Evolutionary conservation across 2,797 vertebrate species (phyloP).

Genomic region (Rhyacichthys aspro): DNA sequence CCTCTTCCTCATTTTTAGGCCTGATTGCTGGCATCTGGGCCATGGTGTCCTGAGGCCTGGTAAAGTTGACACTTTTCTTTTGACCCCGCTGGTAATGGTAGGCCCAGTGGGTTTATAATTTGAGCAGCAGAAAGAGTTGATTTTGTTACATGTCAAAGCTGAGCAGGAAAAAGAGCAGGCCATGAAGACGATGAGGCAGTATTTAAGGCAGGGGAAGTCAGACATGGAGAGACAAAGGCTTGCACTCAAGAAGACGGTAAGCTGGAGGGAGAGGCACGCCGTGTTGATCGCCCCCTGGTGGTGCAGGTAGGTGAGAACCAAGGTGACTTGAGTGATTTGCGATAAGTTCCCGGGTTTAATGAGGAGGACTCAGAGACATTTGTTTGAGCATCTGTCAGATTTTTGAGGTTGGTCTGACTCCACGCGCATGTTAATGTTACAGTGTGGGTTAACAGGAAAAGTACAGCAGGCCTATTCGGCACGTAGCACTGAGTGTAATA

Average conservation of each 20-base stretch:
- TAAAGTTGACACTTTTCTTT: no score
- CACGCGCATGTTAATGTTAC: not conserved
- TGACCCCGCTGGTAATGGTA: no score
- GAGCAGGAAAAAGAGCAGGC: not conserved
- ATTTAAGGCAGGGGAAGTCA: no score
- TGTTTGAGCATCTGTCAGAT: not conserved
- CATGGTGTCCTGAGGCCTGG: no score
- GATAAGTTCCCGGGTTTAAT: not conserved
- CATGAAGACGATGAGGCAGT: not conserved
- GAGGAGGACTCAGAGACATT: not conserved
- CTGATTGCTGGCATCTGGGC: no score
- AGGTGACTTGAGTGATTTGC: not conserved
- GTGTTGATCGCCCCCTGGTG: no score
- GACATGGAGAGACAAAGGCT: not conserved
- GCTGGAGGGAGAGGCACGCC: not conserved
- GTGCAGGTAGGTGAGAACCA: not conserved
- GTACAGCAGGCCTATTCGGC: not conserved
- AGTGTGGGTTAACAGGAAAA: not conserved
- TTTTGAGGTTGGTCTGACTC: not conserved
- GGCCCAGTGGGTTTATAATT: not conserved
- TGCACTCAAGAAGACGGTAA: not conserved
- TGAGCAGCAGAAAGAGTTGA: not conserved
- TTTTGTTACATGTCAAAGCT: not conserved
- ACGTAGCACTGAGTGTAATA: not conserved
- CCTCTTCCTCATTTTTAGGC: no score